Evolutionary conservation across 35 echinoderm and acorn worm species (phyloP), one percentile per base, ranked within the genome.

Genomic region (Stichopus chloronotus): DNA sequence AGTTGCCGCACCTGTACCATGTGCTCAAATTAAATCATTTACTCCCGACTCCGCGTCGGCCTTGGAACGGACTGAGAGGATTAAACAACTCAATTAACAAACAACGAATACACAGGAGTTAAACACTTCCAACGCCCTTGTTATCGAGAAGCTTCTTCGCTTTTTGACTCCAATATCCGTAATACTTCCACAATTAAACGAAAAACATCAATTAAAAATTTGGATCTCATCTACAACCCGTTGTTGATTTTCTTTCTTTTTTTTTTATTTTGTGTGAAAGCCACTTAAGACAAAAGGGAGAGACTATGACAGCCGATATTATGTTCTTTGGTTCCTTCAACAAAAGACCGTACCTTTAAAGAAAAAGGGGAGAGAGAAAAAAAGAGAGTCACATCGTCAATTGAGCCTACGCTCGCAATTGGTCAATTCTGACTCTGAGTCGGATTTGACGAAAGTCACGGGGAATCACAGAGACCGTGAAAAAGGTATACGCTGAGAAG

Each of bases 361-460:
- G 30, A 43, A 43, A 43, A 43, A 43, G 30, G 30, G 30, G 30
- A n/a, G 30, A 43, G 30, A 43, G 30, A 43, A 43, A 43, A 43
- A 43, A 43, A 74, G 17, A 14, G 11, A n/a, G 17, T 74, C 19
- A 21, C 69, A 74, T 74, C 69, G 69, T n/a, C 69, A 74, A 74
- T 81, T 81, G 78, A 55, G 78, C 78, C 25, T 25, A 9, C n/a
- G 23, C 19, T 85, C 16, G 82, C 82, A 85, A 85, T 85, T 85
- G 82, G 82, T 85, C 82, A 53, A 58, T 85, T 85, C 82, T 17
- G 55, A 85, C 82, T n/a, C 52, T 74, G 54, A 58, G 82, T 19
- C 87, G 87, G 59, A 89, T 89, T 89, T 72, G 87, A 89, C 87
- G 17, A 89, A 89, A 89, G 87, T 89, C 87, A 25, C 61, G 24